These are phyloP conservation scores for Danio choprae DNA, from an alignment of 2,797 vertebrate genomes.

Conservation along the genomic window DNA sequence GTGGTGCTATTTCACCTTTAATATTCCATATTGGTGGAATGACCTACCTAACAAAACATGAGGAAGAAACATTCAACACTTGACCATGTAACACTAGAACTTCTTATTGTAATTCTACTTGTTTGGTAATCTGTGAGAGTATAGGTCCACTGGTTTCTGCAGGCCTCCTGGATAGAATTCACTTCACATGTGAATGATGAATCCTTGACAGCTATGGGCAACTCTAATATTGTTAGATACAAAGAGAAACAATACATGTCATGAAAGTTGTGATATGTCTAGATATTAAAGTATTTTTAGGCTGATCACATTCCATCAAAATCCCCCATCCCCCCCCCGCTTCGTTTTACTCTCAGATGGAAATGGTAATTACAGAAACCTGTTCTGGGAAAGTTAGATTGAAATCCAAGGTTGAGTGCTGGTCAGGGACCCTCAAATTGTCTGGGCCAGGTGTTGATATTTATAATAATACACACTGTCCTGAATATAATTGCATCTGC, in stretches of 20 bases:
- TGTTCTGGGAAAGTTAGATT: constrained; percentile 39
- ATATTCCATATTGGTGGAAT: too few species aligned
- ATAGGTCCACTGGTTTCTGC: neutral
- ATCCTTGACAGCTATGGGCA: neutral
- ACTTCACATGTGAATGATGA: neutral
- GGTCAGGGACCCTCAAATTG: constrained; percentile 45
- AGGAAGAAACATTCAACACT: too few species aligned
- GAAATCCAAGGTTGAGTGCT: constrained; percentile 47
- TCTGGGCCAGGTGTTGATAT: constrained; percentile 51
- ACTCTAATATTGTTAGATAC: neutral
- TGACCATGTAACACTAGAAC: too few species aligned
- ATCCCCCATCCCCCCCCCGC: too few species aligned
- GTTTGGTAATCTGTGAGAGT: too few species aligned
- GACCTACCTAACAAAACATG: too few species aligned
- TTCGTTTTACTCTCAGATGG: constrained; percentile 26
- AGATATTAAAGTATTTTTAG: constrained; percentile 29
- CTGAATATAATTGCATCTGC: constrained; percentile 52
- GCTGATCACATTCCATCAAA: constrained; percentile 52
- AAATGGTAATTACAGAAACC: constrained; percentile 52
- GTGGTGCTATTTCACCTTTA: too few species aligned
- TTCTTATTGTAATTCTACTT: too few species aligned
- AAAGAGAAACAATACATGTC: neutral
- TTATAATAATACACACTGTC: constrained; percentile 51
- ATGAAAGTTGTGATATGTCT: neutral
- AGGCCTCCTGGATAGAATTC: neutral